Evolutionary conservation across 1,140 invertebrate species (phyloP), one percentile per base, ranked within the genome.

Genomic region (Drosophila kepulauana): DNA sequence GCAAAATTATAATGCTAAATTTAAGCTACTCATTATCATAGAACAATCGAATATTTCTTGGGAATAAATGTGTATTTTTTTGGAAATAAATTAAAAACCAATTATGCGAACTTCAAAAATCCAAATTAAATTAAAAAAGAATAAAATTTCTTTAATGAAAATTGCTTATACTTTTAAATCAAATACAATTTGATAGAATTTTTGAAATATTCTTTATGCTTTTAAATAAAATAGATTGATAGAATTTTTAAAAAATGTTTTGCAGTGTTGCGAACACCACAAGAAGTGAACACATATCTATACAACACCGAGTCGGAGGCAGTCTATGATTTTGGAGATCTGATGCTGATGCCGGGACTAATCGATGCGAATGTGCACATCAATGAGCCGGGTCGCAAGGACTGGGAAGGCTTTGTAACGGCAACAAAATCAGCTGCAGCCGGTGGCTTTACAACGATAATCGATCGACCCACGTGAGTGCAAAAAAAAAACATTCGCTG

Each of bases 361-460:
- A 96, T 98, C 45, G 97, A 98, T 93, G 95, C 97, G 0, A 97
- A 98, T 90, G 97, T 98, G 1, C 97, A 98, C 85, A 94, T 98
- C 3, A 95, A 98, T 77, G 97, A 98, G 92, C 97, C 97, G 1
- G 97, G 97, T 0, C 93, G 95, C 13, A 95, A 94, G 0, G 94
- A 95, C 8, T 96, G 95, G 95, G 96, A 97, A 92, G 96, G 96
- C 4, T 96, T 95, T 93, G 92, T 91, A 1, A 94, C 95, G 1
- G 96, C 95, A 8, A 96, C 96, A 6, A 93, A 92, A 78, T 95
- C 96, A 5, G 96, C 96, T 1, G 95, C 96, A 1, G 95, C 94
- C 8, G 96, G 95, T 5, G 96, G 96, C 8, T 94, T 96, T 33
- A 96, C 96, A 6, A 96, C 96, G 28, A 95, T 97, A 28, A 94